Evolutionary conservation across 2,113 vertebrate genomes (phyloP).

Genomic region (Macaca fascicularis): DNA sequence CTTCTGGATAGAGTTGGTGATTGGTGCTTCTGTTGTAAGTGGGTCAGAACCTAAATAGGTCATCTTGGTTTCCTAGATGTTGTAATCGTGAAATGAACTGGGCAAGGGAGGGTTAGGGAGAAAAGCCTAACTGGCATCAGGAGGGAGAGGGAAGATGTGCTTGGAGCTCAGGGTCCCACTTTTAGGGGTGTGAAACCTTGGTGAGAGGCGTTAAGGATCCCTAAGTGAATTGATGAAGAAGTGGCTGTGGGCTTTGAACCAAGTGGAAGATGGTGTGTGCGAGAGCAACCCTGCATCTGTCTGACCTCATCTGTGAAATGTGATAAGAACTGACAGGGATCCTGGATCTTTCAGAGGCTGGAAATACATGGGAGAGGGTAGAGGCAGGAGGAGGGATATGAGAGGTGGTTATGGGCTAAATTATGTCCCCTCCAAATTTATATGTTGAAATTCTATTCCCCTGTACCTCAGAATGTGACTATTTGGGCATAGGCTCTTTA

Average conservation of each 20-base stretch:
- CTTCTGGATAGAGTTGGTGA: conserved; percentile 73
- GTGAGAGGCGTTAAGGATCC: no score
- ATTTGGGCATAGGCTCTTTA: background rate
- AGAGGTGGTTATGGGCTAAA: background rate
- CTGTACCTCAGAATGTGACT: background rate
- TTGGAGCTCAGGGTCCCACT: background rate
- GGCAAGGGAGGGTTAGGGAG: conserved; percentile 1
- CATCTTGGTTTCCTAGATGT: conserved; percentile 75
- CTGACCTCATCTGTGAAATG: background rate
- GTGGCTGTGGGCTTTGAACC: background rate
- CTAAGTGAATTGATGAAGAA: background rate
- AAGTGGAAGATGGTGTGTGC: background rate
- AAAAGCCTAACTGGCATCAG: background rate
- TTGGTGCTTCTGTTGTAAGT: conserved; percentile 80
- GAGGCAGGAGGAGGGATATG: background rate
- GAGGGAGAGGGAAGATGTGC: background rate
- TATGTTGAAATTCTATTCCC: background rate
- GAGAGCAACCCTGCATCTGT: background rate
- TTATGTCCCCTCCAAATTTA: background rate
- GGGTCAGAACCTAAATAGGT: conserved; percentile 86
- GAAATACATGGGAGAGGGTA: background rate
- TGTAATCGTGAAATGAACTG: conserved; percentile 73
- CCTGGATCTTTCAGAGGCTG: background rate
- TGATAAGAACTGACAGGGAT: background rate
- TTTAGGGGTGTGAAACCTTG: background rate